Conservation (phyloP, 2,113 vertebrate species). For the Probosciger aterrimus region DNA sequence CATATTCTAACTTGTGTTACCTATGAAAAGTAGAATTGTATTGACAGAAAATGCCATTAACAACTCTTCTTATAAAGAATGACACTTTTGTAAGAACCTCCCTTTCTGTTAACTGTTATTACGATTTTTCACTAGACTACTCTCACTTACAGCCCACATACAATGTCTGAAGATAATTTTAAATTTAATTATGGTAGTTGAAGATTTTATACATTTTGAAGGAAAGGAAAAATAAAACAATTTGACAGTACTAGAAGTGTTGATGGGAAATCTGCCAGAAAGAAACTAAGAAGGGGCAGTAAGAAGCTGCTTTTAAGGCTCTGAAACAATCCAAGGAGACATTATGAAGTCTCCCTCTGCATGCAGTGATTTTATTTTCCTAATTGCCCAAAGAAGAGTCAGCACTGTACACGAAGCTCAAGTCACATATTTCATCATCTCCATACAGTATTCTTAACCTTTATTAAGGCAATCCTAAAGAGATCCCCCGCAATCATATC, state of each 20-base stretch:
- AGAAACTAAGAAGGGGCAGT: not conserved
- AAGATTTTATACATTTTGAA: constrained; percentile 16
- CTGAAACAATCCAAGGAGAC: not conserved
- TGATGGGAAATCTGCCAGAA: not conserved
- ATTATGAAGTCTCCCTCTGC: not conserved
- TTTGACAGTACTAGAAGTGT: not conserved
- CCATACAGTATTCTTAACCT: not conserved
- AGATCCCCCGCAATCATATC: not conserved
- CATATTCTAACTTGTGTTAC: not conserved
- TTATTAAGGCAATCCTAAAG: not conserved
- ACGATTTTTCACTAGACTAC: not conserved
- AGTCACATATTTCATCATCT: not conserved
- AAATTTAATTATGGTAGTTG: constrained; percentile 54
- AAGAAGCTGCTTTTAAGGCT: not conserved
- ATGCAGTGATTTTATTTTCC: not conserved
- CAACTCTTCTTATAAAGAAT: not conserved
- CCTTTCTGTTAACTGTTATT: constrained; percentile 41
- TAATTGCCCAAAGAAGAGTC: not conserved
- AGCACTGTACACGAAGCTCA: not conserved
- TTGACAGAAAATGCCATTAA: constrained; percentile 54
- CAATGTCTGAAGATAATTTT: constrained; percentile 56
- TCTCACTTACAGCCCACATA: constrained; percentile 1
- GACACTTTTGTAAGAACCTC: constrained; percentile 6
- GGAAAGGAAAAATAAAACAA: not conserved
- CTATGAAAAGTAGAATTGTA: constrained; percentile 7